These are phyloP conservation scores for Sarcophaga carnaria DNA, from an alignment of 2,888 invertebrate genomes.

Conservation along the genomic window DNA sequence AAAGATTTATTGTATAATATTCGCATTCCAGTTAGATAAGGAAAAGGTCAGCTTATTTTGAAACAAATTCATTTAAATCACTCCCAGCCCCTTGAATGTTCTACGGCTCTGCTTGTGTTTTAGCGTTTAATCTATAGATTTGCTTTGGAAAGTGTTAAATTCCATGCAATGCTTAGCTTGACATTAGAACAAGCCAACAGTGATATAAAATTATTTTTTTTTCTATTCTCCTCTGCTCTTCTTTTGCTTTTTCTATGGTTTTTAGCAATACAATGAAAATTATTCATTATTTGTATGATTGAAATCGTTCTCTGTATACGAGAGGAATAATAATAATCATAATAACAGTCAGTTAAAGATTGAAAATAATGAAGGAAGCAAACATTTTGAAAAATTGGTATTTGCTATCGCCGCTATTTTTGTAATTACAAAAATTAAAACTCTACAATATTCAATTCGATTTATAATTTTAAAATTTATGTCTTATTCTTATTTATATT, in stretches of 20 bases:
- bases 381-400: background rate
- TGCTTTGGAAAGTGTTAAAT: conserved; percentile 26
- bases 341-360: too few relatives aligned
- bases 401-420: background rate
- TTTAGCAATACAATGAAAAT: conserved; percentile 34
- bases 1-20: background rate
- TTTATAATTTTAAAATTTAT: too few relatives aligned
- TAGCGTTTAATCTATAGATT: background rate
- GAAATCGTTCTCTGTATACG: background rate
- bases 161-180: conserved; percentile 20
- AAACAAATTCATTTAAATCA: background rate
- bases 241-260: background rate
- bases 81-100: background rate
- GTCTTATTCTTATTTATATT: too few relatives aligned
- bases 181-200: conserved; percentile 22
- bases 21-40: background rate
- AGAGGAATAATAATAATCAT: background rate
- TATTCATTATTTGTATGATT: conserved; percentile 17
- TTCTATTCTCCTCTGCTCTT: background rate
- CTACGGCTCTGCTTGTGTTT: background rate
- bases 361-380: background rate
- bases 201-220: background rate
- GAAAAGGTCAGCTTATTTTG: background rate
- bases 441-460: too few relatives aligned
- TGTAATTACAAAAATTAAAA: too few relatives aligned